These are phyloP conservation scores for Sitta carolinensis DNA, from an alignment of 2,797 vertebrate species.

Conservation along the genomic window DNA sequence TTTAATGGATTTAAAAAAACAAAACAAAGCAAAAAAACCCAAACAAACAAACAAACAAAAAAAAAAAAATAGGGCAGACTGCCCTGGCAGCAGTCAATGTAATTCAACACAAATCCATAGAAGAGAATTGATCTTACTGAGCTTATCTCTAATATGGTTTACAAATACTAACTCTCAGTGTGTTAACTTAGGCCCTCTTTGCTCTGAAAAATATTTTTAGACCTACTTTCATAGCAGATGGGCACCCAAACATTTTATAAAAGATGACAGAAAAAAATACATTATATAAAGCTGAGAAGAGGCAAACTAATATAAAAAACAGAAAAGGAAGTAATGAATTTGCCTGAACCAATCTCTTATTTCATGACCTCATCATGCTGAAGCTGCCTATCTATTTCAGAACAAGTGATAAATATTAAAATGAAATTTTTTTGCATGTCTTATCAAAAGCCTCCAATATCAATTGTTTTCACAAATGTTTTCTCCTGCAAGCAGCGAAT, in stretches of 20 bases:
- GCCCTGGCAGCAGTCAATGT: not conserved
- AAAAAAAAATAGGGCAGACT: not conserved
- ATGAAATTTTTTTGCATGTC: conserved; percentile 57
- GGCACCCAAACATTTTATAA: conserved; percentile 54
- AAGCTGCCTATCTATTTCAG: conserved; percentile 60
- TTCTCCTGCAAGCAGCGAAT: conserved; percentile 59
- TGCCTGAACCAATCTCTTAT: conserved; percentile 56
- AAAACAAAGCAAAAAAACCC: not conserved
- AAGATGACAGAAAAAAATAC: conserved; percentile 70
- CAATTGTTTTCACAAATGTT: conserved; percentile 72
- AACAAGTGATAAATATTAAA: conserved; percentile 75
- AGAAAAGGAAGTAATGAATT: conserved; percentile 72
- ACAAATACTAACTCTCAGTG: not conserved
- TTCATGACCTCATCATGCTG: conserved; percentile 69
- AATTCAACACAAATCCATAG: conserved; percentile 40
- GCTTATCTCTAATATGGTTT: conserved; percentile 22
- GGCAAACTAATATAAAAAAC: conserved; percentile 63
- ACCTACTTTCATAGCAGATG: conserved; percentile 12
- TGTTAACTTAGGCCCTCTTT: not conserved
- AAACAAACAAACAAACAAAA: not conserved
- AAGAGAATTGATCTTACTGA: conserved; percentile 22
- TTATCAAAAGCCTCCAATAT: conserved; percentile 73
- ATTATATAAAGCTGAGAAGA: conserved; percentile 43
- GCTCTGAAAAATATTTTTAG: conserved; percentile 52
- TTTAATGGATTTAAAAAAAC: not conserved